Evolutionary conservation across 2,888 invertebrate genomes (phyloP), one percentile per base, ranked within the genome.

Genomic region (Melolontha melolontha): DNA sequence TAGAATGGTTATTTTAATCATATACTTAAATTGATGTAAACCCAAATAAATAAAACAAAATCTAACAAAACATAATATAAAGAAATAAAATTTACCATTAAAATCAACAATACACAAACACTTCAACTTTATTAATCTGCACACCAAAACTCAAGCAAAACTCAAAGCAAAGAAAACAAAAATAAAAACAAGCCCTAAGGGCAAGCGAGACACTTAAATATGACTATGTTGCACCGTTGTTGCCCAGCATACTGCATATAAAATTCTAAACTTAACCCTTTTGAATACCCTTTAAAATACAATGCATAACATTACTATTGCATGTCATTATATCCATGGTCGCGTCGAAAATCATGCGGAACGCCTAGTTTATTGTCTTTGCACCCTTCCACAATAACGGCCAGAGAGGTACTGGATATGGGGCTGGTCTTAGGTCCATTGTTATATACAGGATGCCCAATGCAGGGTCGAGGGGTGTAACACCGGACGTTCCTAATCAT

Each of bases 351-450:
- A 49, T 29, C 17, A 54, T 11, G 59, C 69, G 76, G 73, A 74
- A 75, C 78, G 78, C 79, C 79, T 77, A 70, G 57, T 59, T 75
- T 72, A 79, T 79, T 79, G 79, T 79, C 78, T 79, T 75, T 76
- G 71, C 47, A 74, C 76, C 77, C 77, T 78, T 76, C 75, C 76
- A 74, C 70, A 51, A 47, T 34, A 47, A 44, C 59, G 34, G 29
- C 34, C 47, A 62, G 59, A 12, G 59, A 42, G 49, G 47, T 62
- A 62, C 59, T 62, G 59, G 47, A 63, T 66, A 54, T 70, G 78
- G 77, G 79, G 77, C 75, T 76, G 77, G 76, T 72, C 78, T 76
- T 67, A 59, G 69, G 73, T 67, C 75, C 78, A 75, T 78, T 78
- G 77, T 78, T 62, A 47, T 62, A 51, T 66, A 55, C 50, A 64